A percentile compares a stretch with the other conserved stretches of the same genome.
Evolutionary conservation across 2,888 invertebrate species (phyloP).

Genomic region (Gibbula magus): DNA sequence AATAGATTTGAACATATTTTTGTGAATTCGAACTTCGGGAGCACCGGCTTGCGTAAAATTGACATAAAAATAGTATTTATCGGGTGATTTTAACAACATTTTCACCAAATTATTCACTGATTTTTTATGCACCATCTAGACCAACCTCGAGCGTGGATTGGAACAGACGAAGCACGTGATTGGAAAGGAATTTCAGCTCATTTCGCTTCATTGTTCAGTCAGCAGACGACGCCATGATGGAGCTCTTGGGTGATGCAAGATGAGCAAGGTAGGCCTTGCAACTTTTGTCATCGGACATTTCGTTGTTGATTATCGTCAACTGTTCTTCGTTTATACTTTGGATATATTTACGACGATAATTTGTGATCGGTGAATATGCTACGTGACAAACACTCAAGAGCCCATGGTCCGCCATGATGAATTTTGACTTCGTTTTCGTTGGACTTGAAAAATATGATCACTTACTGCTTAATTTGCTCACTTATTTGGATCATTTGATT

Average conservation of each 20-base stretch:
- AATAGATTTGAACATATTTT: slow-evolving; percentile 1
- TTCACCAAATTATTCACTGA: slow-evolving; percentile 21
- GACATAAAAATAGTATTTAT: not conserved
- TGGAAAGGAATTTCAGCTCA: slow-evolving; percentile 56
- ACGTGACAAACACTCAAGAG: slow-evolving; percentile 1
- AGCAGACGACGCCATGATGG: slow-evolving; percentile 57
- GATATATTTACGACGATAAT: no score
- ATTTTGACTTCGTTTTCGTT: slow-evolving; percentile 1
- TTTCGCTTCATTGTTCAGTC: slow-evolving; percentile 42
- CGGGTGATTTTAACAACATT: slow-evolving; percentile 19
- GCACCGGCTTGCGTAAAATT: not conserved
- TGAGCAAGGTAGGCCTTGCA: slow-evolving; percentile 57
- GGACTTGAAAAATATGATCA: not conserved
- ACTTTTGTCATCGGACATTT: not conserved
- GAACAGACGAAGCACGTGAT: slow-evolving; percentile 56
- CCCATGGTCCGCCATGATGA: slow-evolving; percentile 24
- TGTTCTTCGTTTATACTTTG: not conserved
- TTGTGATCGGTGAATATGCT: not conserved
- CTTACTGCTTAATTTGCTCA: not conserved
- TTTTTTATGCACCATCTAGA: slow-evolving; percentile 37
- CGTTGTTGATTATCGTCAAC: not conserved
- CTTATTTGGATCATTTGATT: not conserved
- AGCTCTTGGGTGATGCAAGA: slow-evolving; percentile 51
- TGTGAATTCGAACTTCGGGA: not conserved
- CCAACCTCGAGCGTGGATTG: slow-evolving; percentile 45